Conservation (phyloP, 2,888 invertebrate genomes). For the Matsumyia berberina region DNA sequence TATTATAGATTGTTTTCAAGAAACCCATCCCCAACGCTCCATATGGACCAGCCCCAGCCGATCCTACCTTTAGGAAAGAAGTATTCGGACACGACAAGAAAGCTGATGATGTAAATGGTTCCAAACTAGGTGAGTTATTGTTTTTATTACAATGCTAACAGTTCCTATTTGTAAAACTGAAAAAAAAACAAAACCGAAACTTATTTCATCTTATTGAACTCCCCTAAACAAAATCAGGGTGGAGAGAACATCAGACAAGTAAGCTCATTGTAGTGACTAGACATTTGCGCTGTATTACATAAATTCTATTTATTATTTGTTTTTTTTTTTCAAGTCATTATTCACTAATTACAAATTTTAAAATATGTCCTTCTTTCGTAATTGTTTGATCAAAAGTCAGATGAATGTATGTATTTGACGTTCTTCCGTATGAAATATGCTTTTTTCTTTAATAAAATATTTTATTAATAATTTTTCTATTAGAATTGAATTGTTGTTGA, state of each 20-base stretch:
- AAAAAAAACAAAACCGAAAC: constrained; percentile 48
- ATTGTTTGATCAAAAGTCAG: constrained; percentile 22
- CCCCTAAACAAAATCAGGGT: constrained; percentile 85
- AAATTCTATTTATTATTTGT: constrained; percentile 58
- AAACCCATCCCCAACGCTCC: constrained; percentile 85
- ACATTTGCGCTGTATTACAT: constrained; percentile 49
- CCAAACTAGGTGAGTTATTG: constrained; percentile 83
- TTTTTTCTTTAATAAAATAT: constrained; percentile 5
- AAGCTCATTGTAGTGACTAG: constrained; percentile 84
- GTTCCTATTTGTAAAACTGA: constrained; percentile 34
- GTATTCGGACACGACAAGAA: constrained; percentile 85
- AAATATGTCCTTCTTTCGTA: constrained; percentile 83
- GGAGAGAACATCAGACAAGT: constrained; percentile 91
- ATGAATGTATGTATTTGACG: constrained; percentile 39
- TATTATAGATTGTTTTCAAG: constrained; percentile 86
- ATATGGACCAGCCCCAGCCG: constrained; percentile 85
- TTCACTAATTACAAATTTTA: constrained; percentile 78
- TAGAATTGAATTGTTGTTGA: background rate
- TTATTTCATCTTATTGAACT: constrained; percentile 68
- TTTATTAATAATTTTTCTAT: constrained; percentile 18
- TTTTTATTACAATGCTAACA: constrained; percentile 16
- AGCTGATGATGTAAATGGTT: constrained; percentile 80
- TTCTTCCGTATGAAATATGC: constrained; percentile 3
- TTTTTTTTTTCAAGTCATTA: constrained; percentile 32
- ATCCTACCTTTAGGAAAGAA: constrained; percentile 86